Conservation (phyloP, 2,797 vertebrate species). For the Allobates femoralis region DNA sequence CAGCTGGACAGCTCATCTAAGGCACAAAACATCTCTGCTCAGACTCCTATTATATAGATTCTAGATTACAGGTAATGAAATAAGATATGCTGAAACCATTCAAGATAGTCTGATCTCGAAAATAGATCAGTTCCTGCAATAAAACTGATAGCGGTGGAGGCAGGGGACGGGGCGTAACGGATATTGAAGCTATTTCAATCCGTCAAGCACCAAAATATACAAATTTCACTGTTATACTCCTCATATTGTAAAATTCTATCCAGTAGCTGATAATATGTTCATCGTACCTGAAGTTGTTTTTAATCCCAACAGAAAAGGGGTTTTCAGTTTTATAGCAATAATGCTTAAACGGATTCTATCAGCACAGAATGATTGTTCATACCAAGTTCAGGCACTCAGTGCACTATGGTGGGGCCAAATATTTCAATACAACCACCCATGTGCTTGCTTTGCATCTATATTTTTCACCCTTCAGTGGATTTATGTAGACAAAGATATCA, state of each 20-base stretch:
- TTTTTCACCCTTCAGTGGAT: too few relatives aligned
- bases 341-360: too few relatives aligned
- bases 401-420: too few relatives aligned
- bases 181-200: constrained; percentile 41
- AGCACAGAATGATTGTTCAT: too few relatives aligned
- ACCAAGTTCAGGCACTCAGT: too few relatives aligned
- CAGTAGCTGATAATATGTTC: neutral
- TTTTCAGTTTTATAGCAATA: neutral
- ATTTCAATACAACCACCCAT: too few relatives aligned
- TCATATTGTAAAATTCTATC: neutral
- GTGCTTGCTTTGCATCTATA: too few relatives aligned
- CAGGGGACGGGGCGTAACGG: neutral
- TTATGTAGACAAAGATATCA: too few relatives aligned
- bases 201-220: neutral
- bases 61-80: constrained; percentile 11
- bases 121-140: constrained; percentile 13
- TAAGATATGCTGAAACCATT: neutral
- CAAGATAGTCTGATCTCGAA: constrained; percentile 2
- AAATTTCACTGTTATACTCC: neutral
- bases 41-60: neutral
- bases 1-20: neutral
- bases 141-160: neutral
- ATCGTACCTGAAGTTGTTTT: neutral
- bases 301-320: neutral
- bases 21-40: neutral